Percentiles rank a stretch among this genome's conserved stretches.
phyloP scores from a whole-genome alignment of 2,888 invertebrate genomes.

The Limnephilus marmoratus region DNA sequence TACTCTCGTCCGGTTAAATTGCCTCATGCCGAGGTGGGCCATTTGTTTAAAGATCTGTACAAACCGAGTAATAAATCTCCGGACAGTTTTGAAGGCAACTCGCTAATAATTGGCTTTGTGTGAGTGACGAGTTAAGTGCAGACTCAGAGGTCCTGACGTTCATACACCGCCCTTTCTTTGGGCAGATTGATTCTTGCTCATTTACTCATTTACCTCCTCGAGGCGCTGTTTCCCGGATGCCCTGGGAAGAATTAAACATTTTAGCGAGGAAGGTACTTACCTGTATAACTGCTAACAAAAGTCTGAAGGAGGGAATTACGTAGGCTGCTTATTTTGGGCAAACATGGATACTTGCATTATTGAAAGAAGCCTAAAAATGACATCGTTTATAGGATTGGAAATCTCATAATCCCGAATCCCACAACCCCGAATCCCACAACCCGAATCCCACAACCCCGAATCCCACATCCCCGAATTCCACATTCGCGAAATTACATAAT shows the following conservation, averaged over 20 bases:
- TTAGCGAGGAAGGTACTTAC: background rate
- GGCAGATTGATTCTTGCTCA: conserved; percentile 25
- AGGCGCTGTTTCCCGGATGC: conserved; percentile 32
- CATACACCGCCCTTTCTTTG: conserved; percentile 51
- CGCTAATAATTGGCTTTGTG: conserved; percentile 48
- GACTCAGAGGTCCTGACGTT: conserved; percentile 41
- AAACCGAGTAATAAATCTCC: conserved; percentile 58
- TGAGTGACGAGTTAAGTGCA: conserved; percentile 64
- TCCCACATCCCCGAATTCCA: no score
- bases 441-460: no score
- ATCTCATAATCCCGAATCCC: no score
- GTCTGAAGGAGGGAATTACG: no score
- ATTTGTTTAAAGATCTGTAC: conserved; percentile 36
- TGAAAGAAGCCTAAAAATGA: no score
- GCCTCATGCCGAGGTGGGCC: conserved; percentile 37
- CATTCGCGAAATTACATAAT: no score
- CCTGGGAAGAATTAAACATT: background rate
- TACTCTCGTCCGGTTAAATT: conserved; percentile 33
- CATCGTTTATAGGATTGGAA: no score
- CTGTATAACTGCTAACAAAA: background rate
- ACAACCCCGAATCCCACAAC: no score
- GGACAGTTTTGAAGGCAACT: conserved; percentile 48
- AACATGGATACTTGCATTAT: no score
- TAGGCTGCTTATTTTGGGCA: no score
- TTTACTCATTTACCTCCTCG: conserved; percentile 30